Conservation (phyloP, 2,113 vertebrate genomes). For the Centropristis striata region DNA sequence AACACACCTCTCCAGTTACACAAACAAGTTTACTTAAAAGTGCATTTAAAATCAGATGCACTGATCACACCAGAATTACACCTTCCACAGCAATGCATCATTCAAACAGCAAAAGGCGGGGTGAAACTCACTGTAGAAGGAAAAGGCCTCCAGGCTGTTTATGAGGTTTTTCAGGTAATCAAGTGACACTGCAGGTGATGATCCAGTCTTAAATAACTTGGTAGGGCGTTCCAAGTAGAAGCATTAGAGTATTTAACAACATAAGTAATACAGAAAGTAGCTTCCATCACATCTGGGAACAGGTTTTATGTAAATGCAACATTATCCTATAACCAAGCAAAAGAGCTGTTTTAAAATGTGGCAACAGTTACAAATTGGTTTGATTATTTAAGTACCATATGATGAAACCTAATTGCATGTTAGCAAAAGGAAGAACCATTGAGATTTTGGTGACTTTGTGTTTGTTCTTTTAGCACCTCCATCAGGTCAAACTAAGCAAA, state of each 20-base stretch:
- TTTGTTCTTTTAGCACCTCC: neutral
- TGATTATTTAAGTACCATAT: neutral
- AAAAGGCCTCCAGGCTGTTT: neutral
- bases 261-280: neutral
- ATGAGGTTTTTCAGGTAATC: neutral
- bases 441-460: neutral
- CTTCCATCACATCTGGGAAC: neutral
- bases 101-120: neutral
- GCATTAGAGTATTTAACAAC: neutral
- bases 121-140: neutral
- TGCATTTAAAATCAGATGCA: neutral
- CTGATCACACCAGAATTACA: neutral
- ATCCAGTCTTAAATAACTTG: neutral
- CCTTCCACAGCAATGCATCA: neutral
- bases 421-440: too few species aligned
- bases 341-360: neutral
- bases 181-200: neutral
- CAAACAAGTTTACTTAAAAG: neutral
- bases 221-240: neutral
- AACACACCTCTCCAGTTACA: neutral
- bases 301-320: neutral
- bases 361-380: neutral
- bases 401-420: neutral
- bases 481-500: neutral
- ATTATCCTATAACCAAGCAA: neutral